A percentile compares a stretch with the other conserved stretches of the same genome.
Conservation (phyloP, 2,888 invertebrate species). For the Scaptomyza caliginosa region DNA sequence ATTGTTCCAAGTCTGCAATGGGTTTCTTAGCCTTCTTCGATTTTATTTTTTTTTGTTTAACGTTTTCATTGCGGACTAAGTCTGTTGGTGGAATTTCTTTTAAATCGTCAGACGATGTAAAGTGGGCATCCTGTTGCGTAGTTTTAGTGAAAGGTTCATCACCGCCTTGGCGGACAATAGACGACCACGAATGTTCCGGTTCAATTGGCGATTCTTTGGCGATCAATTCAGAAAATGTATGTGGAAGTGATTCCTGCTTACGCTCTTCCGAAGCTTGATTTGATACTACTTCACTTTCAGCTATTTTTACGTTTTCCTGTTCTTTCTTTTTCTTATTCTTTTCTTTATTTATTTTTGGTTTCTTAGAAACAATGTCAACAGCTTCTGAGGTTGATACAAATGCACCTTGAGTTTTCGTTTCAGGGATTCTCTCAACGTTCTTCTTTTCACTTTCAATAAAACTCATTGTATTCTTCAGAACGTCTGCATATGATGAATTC, state of each 20-base stretch:
- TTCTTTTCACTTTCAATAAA: slow-evolving; percentile 65
- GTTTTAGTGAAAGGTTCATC: slow-evolving; percentile 48
- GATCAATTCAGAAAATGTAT: slow-evolving; percentile 41
- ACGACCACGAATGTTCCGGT: slow-evolving; percentile 51
- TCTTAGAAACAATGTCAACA: slow-evolving; percentile 20
- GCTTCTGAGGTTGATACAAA: background rate
- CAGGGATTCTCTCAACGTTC: slow-evolving; percentile 27
- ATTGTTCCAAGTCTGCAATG: background rate
- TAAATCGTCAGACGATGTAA: slow-evolving; percentile 3
- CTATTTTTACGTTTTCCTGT: slow-evolving; percentile 1
- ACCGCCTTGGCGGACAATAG: slow-evolving; percentile 57
- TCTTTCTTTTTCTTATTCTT: slow-evolving; percentile 29
- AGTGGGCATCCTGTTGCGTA: slow-evolving; percentile 9
- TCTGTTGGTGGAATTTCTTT: background rate
- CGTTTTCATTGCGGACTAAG: background rate
- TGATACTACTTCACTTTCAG: background rate
- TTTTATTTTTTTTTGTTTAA: slow-evolving; percentile 32
- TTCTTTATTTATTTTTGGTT: slow-evolving; percentile 37
- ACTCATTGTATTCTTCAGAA: slow-evolving; percentile 57
- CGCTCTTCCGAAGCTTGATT: background rate
- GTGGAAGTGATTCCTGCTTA: background rate
- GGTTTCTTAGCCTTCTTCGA: slow-evolving; percentile 32
- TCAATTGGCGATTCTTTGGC: slow-evolving; percentile 26
- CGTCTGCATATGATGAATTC: slow-evolving; percentile 62
- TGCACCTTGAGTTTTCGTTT: background rate